These are phyloP conservation scores for Resseliella maxima DNA, from an alignment of 2,888 invertebrate species.

Conservation along the genomic window DNA sequence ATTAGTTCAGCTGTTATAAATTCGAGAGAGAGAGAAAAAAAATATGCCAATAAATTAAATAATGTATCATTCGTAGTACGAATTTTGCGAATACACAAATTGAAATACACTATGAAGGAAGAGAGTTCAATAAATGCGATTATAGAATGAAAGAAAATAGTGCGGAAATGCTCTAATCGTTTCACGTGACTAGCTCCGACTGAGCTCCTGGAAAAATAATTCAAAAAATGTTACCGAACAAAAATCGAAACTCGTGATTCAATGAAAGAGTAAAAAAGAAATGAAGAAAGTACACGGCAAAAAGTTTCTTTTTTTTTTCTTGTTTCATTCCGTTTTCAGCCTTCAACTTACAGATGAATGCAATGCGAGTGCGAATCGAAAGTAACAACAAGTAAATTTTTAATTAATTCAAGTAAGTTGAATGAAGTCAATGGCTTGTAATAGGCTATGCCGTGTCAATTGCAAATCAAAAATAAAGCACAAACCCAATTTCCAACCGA, in stretches of 20 bases:
- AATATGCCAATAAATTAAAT: background rate
- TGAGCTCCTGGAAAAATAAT: conserved; percentile 37
- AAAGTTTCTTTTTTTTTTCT: background rate
- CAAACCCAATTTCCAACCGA: background rate
- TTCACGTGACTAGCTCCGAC: conserved; percentile 35
- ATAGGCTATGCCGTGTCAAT: conserved; percentile 27
- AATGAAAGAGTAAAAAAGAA: background rate
- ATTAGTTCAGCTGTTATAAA: background rate
- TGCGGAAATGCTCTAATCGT: conserved; percentile 51
- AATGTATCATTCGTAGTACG: too few species aligned
- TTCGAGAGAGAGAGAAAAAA: too few species aligned
- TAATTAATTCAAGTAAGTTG: conserved; percentile 41
- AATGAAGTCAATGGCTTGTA: background rate
- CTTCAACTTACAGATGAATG: conserved; percentile 9
- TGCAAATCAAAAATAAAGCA: conserved; percentile 8
- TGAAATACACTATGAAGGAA: background rate
- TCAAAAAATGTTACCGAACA: conserved; percentile 38
- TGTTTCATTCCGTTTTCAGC: background rate
- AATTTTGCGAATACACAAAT: too few species aligned
- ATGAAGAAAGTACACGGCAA: background rate
- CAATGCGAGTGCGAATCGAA: conserved; percentile 9
- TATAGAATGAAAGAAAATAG: background rate
- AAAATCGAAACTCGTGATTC: background rate
- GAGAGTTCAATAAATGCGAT: background rate
- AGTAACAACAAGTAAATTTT: background rate